A percentile compares a stretch with the other conserved stretches of the same genome.
These are phyloP conservation scores for Eidolon helvum DNA, from an alignment of 2,113 vertebrate genomes.

Conservation along the genomic window DNA sequence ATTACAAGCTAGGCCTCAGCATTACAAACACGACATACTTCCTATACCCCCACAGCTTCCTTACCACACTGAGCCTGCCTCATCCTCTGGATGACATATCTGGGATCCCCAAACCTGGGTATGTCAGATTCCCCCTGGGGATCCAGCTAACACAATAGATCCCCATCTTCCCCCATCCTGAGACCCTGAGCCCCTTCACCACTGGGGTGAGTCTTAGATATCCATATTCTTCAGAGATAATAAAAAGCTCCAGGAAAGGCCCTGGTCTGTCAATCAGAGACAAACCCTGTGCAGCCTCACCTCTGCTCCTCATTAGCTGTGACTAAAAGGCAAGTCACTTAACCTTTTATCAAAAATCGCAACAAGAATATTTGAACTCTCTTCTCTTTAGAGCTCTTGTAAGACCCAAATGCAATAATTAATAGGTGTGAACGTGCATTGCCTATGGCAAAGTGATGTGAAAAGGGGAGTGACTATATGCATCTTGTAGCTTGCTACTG, in stretches of 20 bases:
- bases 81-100: not conserved
- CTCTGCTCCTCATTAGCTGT: conserved; percentile 61
- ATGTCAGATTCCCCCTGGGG: not conserved
- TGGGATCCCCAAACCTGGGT: not conserved
- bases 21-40: not conserved
- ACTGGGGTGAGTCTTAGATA: not conserved
- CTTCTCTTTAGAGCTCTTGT: conserved; percentile 22
- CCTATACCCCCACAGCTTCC: not conserved
- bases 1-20: not conserved
- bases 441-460: not conserved
- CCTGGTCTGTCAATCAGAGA: conserved; percentile 31
- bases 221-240: not conserved
- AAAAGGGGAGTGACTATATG: not conserved
- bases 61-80: too few relatives aligned
- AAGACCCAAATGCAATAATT: conserved; percentile 55
- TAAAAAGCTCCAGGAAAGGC: not conserved
- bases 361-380: conserved; percentile 54
- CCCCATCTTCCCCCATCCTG: not conserved
- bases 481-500: not conserved
- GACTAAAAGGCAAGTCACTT: conserved; percentile 45
- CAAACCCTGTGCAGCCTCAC: not conserved
- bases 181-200: not conserved
- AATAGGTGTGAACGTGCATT: not conserved
- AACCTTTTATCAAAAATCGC: conserved; percentile 63
- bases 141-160: not conserved